phyloP scores from a whole-genome alignment of 2,113 vertebrate species.

The Otocyon megalotis region DNA sequence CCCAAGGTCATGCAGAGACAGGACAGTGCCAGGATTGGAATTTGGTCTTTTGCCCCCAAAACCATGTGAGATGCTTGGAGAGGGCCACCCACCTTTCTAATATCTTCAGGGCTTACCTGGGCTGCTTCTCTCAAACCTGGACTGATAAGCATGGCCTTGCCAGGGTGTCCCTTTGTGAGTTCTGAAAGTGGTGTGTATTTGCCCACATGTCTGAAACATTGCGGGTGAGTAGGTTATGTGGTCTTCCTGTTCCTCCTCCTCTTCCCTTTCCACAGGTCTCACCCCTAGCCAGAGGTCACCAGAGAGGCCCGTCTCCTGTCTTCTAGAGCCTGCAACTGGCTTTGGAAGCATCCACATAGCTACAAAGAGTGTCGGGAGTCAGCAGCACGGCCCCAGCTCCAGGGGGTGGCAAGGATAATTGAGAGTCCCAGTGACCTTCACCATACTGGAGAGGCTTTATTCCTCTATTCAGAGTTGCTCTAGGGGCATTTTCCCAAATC shows the following conservation, averaged over 20 bases:
- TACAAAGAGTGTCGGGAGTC: neutral
- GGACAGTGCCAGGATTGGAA: neutral
- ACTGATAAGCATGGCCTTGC: neutral
- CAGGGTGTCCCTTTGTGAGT: neutral
- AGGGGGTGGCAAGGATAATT: neutral
- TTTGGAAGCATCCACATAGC: neutral
- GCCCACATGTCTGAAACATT: neutral
- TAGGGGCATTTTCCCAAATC: neutral
- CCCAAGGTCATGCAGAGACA: conserved; percentile 10
- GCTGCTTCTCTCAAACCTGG: neutral
- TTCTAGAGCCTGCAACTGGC: neutral
- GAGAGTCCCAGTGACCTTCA: conserved; percentile 40
- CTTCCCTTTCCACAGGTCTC: neutral
- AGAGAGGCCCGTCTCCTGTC: conserved; percentile 14
- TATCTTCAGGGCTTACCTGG: neutral
- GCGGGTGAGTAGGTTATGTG: neutral
- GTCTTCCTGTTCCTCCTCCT: neutral
- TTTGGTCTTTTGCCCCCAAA: neutral
- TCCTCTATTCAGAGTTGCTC: neutral
- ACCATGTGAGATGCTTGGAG: neutral
- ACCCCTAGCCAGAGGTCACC: conserved; percentile 18
- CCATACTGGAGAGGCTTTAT: neutral
- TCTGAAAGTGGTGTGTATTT: neutral
- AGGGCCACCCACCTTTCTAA: neutral
- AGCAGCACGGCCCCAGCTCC: neutral